Evolutionary conservation across 2,113 vertebrate genomes (phyloP).

Genomic region (Pollimyrus isidori): DNA sequence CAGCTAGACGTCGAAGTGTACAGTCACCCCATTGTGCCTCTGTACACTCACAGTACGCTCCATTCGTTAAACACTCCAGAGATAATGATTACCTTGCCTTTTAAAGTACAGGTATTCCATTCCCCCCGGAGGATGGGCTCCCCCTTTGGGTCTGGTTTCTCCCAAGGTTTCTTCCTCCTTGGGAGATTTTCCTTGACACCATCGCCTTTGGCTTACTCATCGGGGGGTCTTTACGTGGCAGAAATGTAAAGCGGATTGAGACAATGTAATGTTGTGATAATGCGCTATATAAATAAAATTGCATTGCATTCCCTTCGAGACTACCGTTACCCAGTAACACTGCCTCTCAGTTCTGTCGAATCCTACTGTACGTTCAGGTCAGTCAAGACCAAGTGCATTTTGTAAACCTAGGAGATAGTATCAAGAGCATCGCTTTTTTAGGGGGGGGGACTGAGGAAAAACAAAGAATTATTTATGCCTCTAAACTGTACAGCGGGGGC

Average conservation of each 20-base stretch:
- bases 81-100: neutral
- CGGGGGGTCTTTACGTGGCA: too few relatives aligned
- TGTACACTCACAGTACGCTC: neutral
- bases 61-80: neutral
- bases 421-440: neutral
- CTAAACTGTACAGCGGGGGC: constrained; percentile 40
- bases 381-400: neutral
- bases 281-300: too few relatives aligned
- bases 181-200: too few relatives aligned
- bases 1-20: neutral
- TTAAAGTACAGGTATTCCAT: neutral
- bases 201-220: too few relatives aligned
- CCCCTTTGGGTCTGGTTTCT: too few relatives aligned
- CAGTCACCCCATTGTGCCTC: neutral
- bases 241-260: too few relatives aligned
- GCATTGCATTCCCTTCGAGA: neutral
- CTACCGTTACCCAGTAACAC: neutral
- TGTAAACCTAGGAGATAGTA: neutral
- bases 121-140: too few relatives aligned
- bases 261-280: too few relatives aligned
- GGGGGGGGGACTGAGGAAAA: neutral
- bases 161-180: too few relatives aligned
- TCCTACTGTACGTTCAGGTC: neutral
- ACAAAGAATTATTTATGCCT: constrained; percentile 34
- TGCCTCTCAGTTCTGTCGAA: neutral